These are phyloP conservation scores for Puffinus mauretanicus DNA, from an alignment of 2,113 vertebrate genomes.

Conservation along the genomic window DNA sequence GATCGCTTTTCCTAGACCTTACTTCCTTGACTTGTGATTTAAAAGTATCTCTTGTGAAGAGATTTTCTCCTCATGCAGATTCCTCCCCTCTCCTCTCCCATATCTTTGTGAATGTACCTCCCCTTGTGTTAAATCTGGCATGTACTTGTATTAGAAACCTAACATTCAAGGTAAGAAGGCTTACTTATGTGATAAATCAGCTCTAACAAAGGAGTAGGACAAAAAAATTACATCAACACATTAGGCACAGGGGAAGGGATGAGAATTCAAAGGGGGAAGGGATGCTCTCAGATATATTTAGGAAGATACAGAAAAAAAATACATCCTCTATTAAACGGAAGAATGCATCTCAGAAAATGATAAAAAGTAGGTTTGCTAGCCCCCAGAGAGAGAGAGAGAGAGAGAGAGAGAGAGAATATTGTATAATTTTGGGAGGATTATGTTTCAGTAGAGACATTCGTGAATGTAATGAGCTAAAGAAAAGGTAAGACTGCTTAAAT, in stretches of 20 bases:
- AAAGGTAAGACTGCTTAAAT: background rate
- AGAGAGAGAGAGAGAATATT: background rate
- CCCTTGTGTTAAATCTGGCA: background rate
- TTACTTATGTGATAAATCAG: background rate
- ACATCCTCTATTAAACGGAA: background rate
- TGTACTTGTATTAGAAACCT: background rate
- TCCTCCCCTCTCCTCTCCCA: background rate
- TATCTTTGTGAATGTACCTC: background rate
- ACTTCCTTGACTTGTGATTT: background rate
- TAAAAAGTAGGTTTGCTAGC: slow-evolving; percentile 3
- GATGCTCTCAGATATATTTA: background rate
- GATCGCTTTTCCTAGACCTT: background rate
- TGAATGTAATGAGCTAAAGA: slow-evolving; percentile 10
- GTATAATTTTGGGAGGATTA: background rate
- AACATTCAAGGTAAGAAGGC: background rate
- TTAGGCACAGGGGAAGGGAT: background rate
- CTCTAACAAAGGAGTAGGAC: background rate
- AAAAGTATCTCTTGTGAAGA: background rate
- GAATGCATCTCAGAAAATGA: background rate
- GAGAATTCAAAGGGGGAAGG: background rate
- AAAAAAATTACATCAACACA: background rate
- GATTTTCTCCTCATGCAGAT: background rate
- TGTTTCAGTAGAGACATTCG: background rate
- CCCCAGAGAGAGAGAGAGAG: background rate
- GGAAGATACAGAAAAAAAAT: background rate